Evolutionary conservation across 1,140 invertebrate species (phyloP), one percentile per base, ranked within the genome.

Genomic region (Plectus sambesii): DNA sequence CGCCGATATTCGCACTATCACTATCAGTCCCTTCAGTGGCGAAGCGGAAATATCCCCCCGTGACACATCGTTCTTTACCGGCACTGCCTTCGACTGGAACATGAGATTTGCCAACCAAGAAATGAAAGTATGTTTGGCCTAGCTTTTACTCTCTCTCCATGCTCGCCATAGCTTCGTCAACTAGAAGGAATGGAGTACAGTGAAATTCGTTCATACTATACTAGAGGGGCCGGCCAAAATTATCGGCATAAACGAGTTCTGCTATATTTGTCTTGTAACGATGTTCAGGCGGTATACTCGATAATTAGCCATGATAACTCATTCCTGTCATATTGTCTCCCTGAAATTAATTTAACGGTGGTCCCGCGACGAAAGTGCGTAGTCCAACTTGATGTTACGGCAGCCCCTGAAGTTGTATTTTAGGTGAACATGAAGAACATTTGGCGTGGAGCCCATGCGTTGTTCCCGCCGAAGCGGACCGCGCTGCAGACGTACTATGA

Each of bases 361-460:
- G 60, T 56, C 9, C 43, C 35, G 42, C 56, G 60, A 42, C 27
- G 39, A 9, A 53, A 65, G 38, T 65, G 60, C 33, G 60, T 62
- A 40, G 50, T 30, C 12, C 12, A 20, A 40, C n/a, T 20, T 52
- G 52, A 53, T 49, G 8, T 47, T 47, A 47, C 46, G 47, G 47
- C 27, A 5, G 15, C 0, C 20, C 22, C 2, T 48, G 5, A 23
- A 17, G 19, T 36, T 27, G 22, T 3, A 55, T 69, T 63, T 39
- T 58, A 72, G 61, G 57, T 73, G 1, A 73, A 66, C 53, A 52
- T 58, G 41, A 59, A 62, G 12, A 74, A 74, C 46, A 41, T 70
- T 2, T 59, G 58, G 8, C 58, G 72, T n/a, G 63, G 62, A 4
- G 53, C 58, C 1, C 70, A 73, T 37, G 69, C 69, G 1, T 43